Base-by-base conservation (phyloP, 2,113 vertebrate species). In the Melanerpes formicivorus region DNA sequence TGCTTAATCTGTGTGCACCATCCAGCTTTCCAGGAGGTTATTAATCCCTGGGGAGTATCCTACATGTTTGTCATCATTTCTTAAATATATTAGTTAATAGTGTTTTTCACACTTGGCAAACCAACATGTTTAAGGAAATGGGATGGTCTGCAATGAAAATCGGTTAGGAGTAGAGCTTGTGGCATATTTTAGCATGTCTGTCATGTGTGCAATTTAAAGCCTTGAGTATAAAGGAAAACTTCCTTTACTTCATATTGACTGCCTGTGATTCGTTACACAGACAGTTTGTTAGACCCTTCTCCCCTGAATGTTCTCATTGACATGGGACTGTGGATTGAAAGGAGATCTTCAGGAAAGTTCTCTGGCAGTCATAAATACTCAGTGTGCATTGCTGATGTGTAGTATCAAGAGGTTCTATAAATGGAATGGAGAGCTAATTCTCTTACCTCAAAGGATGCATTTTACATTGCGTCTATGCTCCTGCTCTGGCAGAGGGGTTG, bases 1-100 rank as follows among this genome's bases (percentile, higher is more conserved):
- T 92, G 79, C 65, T 92, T 96, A 96, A 95, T 96, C 50, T 80
- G 87, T 93, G 60, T 90, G 87, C 82, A 69, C 91, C 89, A 86
- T 96, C 87, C 78, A 93, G 91, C 81, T 89, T 93, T 92, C 89
- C 76, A 92, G 76, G 60, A 69, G 80, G 62, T 93, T 96, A 94
- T 96, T 96, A 95, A 95, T 95, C 70, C 66, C 73, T 79, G 15
- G 26, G 58, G 80, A 90, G 88, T 84, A 87, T 79, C 59, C 74
- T 93, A 54, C 62, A 32, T 91, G 87, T 92, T 94, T 93, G 84
- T 86, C 84, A 80, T 94, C 0, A 7, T 95, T 96, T 87, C 73
- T 94, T 91, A 92, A 88, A 88, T 91, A 72, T 89, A 75, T 95
- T 86, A 54, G 52, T 93, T 92, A 91, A 60, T 64, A 69, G 54